phyloP scores from a whole-genome alignment of 2,113 vertebrate species.

The Pimephales promelas region DNA sequence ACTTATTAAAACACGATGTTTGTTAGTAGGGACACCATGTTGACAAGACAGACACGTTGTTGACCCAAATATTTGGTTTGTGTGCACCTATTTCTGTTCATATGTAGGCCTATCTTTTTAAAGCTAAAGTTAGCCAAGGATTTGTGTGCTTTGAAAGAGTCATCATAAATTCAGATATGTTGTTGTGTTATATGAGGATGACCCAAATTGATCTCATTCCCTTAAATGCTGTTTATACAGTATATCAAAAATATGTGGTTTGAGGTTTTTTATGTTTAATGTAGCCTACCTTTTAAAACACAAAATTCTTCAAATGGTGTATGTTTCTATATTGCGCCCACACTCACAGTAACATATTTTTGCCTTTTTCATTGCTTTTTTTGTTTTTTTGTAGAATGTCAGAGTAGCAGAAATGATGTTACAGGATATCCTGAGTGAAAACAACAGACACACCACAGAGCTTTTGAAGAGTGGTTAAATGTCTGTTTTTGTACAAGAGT shows the following conservation, averaged over 20 bases:
- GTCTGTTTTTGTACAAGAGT: conserved; percentile 42
- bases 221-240: not conserved
- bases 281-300: not conserved
- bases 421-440: conserved; percentile 61
- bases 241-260: not conserved
- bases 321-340: conserved; percentile 8
- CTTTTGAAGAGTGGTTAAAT: not conserved
- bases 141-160: not conserved
- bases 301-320: not conserved
- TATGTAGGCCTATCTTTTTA: not conserved
- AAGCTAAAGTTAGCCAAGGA: not conserved
- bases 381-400: conserved; percentile 33
- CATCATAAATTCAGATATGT: not conserved
- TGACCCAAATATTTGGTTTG: not conserved
- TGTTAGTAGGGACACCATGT: not conserved
- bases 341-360: not conserved
- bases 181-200: not conserved
- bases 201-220: not conserved
- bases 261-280: not conserved
- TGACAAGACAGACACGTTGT: not conserved
- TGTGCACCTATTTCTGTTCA: not conserved
- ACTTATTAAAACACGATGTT: not conserved
- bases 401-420: conserved; percentile 49
- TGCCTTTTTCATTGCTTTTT: not conserved
- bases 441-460: conserved; percentile 21